These are phyloP conservation scores for Carollia perspicillata DNA, from an alignment of 2,113 vertebrate genomes.

Conservation along the genomic window DNA sequence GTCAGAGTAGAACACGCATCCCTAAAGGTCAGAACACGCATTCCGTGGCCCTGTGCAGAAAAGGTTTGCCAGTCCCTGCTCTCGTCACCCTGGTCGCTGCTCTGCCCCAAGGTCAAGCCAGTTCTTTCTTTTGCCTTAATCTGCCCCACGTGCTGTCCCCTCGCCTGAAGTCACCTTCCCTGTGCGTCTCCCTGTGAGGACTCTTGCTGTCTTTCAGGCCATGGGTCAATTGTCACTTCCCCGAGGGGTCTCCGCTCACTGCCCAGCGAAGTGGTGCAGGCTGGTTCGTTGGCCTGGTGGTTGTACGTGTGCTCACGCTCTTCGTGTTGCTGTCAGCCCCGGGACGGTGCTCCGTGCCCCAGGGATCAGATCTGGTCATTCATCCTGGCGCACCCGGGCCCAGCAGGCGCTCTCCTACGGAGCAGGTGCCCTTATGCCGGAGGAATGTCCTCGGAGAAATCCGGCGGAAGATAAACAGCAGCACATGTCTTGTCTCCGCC, in stretches of 20 bases:
- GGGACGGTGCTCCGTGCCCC: fast-evolving
- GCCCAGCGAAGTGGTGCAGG: fast-evolving
- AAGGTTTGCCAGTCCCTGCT: neutral
- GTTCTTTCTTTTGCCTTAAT: neutral
- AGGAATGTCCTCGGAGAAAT: neutral
- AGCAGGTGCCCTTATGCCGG: neutral
- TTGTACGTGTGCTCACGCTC: fast-evolving
- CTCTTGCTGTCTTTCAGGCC: neutral
- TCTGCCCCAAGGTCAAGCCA: neutral
- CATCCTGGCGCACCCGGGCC: neutral
- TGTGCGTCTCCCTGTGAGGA: neutral
- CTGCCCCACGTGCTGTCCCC: fast-evolving
- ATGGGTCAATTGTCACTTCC: neutral
- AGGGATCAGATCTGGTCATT: no score
- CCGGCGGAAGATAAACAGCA: neutral
- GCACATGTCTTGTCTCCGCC: neutral
- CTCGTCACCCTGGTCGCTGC: fast-evolving
- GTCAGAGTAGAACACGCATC: neutral
- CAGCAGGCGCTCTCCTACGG: fast-evolving
- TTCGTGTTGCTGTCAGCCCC: neutral
- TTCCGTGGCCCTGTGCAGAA: neutral
- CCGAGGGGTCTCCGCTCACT: fast-evolving
- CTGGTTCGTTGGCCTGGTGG: fast-evolving
- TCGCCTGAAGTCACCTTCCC: no score
- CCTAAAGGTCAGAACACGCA: no score